Evolutionary conservation across 2,888 invertebrate species (phyloP).

Genomic region (Ceriagrion tenellum): DNA sequence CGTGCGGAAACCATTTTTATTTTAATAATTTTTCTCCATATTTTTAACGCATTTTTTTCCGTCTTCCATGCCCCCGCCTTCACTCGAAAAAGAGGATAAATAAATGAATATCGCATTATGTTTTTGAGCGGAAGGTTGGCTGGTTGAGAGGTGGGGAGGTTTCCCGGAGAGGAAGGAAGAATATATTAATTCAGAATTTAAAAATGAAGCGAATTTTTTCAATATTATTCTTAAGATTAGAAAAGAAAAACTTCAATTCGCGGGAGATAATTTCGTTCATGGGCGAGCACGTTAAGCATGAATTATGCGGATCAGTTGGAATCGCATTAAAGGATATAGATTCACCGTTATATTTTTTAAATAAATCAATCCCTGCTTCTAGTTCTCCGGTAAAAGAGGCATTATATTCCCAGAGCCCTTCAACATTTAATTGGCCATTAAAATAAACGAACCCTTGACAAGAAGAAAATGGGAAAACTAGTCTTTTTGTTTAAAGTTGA

Average conservation of each 20-base stretch:
- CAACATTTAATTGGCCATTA: neutral
- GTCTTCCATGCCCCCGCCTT: neutral
- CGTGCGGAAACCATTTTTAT: slow-evolving; percentile 16
- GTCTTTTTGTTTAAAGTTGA: neutral
- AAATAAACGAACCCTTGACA: neutral
- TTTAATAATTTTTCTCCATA: neutral
- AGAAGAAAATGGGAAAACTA: neutral
- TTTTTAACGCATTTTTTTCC: neutral
- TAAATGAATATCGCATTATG: slow-evolving; percentile 53
- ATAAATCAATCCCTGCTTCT: neutral
- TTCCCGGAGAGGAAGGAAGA: neutral
- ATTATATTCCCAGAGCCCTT: neutral
- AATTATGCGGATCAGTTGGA: neutral
- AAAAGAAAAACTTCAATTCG: slow-evolving; percentile 25
- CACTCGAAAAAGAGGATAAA: neutral
- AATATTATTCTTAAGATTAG: neutral
- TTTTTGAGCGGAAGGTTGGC: neutral
- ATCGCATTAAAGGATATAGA: neutral
- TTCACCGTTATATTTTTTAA: neutral
- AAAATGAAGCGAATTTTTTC: neutral
- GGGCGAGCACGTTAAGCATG: neutral
- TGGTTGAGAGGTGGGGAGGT: neutral
- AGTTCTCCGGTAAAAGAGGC: neutral
- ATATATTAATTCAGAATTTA: too few relatives aligned
- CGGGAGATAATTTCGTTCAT: neutral